Evolutionary conservation across 2,113 vertebrate genomes (phyloP).

Genomic region (Talpa occidentalis): DNA sequence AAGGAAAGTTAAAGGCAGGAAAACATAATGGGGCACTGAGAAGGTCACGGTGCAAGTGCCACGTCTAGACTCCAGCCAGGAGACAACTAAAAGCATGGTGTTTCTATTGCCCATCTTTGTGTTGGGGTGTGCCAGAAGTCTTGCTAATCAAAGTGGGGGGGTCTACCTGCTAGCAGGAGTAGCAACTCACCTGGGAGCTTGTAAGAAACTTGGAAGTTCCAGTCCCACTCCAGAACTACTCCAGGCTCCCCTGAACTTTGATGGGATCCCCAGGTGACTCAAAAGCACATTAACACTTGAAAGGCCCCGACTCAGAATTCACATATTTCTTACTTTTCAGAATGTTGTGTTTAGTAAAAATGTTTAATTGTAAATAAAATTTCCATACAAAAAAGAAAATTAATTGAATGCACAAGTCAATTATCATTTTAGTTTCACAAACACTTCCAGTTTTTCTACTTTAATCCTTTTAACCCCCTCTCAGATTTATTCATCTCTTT

Average conservation of each 20-base stretch:
- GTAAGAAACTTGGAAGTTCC: not conserved
- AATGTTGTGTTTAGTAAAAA: conserved; percentile 4
- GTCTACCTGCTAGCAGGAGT: not conserved
- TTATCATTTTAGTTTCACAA: not conserved
- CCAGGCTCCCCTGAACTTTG: not conserved
- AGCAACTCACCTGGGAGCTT: not conserved
- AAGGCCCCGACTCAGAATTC: not conserved
- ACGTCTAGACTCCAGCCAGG: not conserved
- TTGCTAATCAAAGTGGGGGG: not conserved
- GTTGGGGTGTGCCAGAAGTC: not conserved
- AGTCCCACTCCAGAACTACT: not conserved
- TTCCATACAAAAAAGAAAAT: not conserved
- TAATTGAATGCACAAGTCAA: not conserved
- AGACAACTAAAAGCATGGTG: not conserved
- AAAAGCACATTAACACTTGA: not conserved
- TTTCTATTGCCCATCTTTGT: not conserved
- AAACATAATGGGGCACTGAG: not conserved
- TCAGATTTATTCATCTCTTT: not conserved
- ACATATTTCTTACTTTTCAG: not conserved
- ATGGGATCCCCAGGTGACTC: not conserved
- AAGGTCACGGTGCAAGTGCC: not conserved
- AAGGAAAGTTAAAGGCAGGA: conserved; percentile 32
- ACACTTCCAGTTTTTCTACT: not conserved
- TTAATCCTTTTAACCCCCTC: not conserved
- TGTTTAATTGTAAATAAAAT: conserved; percentile 33